Evolutionary conservation across 1,140 invertebrate species (phyloP), one percentile per base, ranked within the genome.

Genomic region (Leptinotarsa undecemlineata): DNA sequence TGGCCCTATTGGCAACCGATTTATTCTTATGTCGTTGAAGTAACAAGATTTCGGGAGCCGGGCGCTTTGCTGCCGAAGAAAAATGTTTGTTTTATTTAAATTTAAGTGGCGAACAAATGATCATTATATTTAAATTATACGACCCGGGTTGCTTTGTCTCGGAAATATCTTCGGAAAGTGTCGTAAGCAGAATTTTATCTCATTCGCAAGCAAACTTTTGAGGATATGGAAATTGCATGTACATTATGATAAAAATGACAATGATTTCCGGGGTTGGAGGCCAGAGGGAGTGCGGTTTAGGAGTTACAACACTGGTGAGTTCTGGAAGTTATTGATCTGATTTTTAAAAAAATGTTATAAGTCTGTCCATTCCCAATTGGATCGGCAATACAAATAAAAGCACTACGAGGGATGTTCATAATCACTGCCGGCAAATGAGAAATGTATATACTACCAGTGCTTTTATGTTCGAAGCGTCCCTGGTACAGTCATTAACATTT

Each of bases 21-120:
- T 83, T 83, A 81, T 83, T 83, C 81, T 75, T 81, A 78, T 82
- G 81, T 80, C 81, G 82, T 81, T 80, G 75, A 76, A 77, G 76
- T 81, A 82, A 82, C 81, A 80, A 81, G 80, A 82, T 81, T 81
- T 76, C 77, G 76, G 79, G 68, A 77, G 80, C 78, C 81, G 76
- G 77, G 77, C 76, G 76, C 74, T 71, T 48, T 74, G 74, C 76
- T 76, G 77, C 76, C 76, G 77, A 78, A 82, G 82, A 83, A 83
- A 82, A 83, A 83, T 83, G 81, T 82, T 82, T 82, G 80, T 83
- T 83, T 83, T 83, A 83, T 83, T 83, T 82, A 83, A 83, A 83
- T 83, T 82, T 82, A 78, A 82, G 80, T 80, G 80, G 69, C 70
- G 78, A 77, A 76, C 78, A 78, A 81, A 81, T 79, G 81, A 80